Percentiles rank a stretch among this genome's conserved stretches.
Evolutionary conservation across 2,888 invertebrate genomes (phyloP).

Genomic region (Acutogordius australiensis): DNA sequence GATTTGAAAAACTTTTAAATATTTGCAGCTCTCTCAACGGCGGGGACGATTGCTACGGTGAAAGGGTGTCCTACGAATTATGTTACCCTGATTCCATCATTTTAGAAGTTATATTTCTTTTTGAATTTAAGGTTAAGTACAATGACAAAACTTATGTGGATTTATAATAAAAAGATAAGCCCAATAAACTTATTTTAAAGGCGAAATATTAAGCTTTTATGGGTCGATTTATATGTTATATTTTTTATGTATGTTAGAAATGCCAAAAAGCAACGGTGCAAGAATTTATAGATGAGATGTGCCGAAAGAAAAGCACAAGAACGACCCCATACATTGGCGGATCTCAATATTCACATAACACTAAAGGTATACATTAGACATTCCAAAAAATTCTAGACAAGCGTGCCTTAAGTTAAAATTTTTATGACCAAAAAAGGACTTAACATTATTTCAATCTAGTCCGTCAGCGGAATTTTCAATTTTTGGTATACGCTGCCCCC

Average conservation of each 20-base stretch:
- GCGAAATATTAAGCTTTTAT: not conserved
- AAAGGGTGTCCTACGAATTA: not conserved
- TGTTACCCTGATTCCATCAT: not conserved
- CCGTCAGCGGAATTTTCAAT: no score
- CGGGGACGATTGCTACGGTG: not conserved
- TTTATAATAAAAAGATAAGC: no score
- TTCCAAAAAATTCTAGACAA: not conserved
- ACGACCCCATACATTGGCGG: not conserved
- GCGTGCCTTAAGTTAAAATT: not conserved
- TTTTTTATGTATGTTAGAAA: not conserved
- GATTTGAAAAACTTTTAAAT: no score
- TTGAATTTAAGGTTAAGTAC: not conserved
- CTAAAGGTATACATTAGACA: not conserved
- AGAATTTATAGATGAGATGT: not conserved
- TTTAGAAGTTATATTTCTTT: not conserved
- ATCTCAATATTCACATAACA: constrained; percentile 7
- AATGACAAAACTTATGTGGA: not conserved
- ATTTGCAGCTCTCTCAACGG: not conserved
- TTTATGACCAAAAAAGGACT: not conserved
- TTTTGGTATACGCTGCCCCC: no score
- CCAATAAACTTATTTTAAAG: no score
- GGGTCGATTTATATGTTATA: not conserved
- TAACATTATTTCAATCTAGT: no score
- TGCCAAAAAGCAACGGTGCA: not conserved
- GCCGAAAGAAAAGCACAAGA: constrained; percentile 5